Base-by-base conservation (phyloP, 1,140 invertebrate species). In the Drosophila murphyi region DNA sequence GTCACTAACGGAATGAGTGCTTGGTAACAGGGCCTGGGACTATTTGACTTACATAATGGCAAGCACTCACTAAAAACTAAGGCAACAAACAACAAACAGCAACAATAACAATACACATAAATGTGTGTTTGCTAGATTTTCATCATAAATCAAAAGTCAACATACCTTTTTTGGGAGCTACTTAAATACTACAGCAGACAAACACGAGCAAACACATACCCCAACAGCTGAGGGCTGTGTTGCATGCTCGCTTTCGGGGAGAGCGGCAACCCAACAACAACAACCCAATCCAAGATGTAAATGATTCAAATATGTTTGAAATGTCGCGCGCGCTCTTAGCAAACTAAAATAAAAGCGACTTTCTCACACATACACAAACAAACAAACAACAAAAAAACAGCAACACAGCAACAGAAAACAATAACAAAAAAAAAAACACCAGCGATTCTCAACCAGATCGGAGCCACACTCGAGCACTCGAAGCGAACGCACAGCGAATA, bases 181-280 rank as follows among this genome's bases (percentile, higher is more conserved):
- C 7, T 59, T 47, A 52, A 54, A 50, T 59, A 10, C n/a, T 39
- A 47, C 8, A 29, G 45, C 60, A 34, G 45, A 65, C 56, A 51
- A 29, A 37, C n/a, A 20, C 20, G 20, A 72, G 54, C 31, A 29
- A 8, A 32, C 37, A 64, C 69, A 54, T 72, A 82, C 70, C 55
- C 48, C 32, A 39, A 43, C 59, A 85, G 52, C 55, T 54, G 45
- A 67, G 31, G 39, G 34, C 55, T 74, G 51, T 60, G 63, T 67
- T 71, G 82, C 82, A 86, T 85, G 81, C 82, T 75, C 39, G 20
- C n/a, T 80, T 48, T 50, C 6, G 28, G 64, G 12, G 59, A 41
- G 63, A 12, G 64, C 35, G 47, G 52, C 29, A 39, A 37, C 8
- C 63, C n/a, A 45, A 39, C 12, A 41, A 20, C 28, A 52, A 31